Evolutionary conservation across 1,140 invertebrate genomes (phyloP).

Genomic region (Penaeus chinensis): DNA sequence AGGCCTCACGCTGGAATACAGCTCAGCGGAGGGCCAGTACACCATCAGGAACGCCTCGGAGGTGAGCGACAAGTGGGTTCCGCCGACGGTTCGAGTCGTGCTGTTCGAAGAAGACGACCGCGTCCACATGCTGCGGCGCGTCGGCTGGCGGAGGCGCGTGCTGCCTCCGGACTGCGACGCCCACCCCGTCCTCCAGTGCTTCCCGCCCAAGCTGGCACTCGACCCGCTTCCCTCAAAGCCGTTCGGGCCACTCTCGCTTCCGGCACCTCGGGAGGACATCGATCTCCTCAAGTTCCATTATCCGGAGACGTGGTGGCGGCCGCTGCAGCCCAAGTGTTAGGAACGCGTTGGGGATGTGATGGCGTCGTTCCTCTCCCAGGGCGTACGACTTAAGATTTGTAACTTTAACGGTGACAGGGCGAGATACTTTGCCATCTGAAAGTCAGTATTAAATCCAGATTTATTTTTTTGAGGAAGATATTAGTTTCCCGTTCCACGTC

Average conservation of each 20-base stretch:
- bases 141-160: slow-evolving; percentile 73
- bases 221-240: slow-evolving; percentile 71
- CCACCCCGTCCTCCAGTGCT: slow-evolving; percentile 71
- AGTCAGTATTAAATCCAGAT: too few species aligned
- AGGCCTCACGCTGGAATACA: slow-evolving; percentile 67
- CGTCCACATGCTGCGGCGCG: slow-evolving; percentile 69
- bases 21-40: slow-evolving; percentile 69
- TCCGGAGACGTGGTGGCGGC: slow-evolving; percentile 75
- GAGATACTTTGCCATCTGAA: too few species aligned
- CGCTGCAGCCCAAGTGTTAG: slow-evolving; percentile 52
- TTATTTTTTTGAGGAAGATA: too few species aligned
- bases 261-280: slow-evolving; percentile 73
- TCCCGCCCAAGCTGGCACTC: slow-evolving; percentile 72
- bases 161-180: slow-evolving; percentile 74
- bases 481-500: too few species aligned
- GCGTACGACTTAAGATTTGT: not conserved
- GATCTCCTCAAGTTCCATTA: slow-evolving; percentile 77
- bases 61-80: slow-evolving; percentile 54
- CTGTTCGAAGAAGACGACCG: slow-evolving; percentile 69
- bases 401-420: not conserved
- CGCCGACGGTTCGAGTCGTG: slow-evolving; percentile 66
- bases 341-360: not conserved
- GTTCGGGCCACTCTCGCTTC: slow-evolving; percentile 71
- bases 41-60: slow-evolving; percentile 63
- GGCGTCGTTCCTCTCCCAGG: not conserved